Conservation (phyloP, 2,113 vertebrate species). For the Serilophus lunatus region DNA sequence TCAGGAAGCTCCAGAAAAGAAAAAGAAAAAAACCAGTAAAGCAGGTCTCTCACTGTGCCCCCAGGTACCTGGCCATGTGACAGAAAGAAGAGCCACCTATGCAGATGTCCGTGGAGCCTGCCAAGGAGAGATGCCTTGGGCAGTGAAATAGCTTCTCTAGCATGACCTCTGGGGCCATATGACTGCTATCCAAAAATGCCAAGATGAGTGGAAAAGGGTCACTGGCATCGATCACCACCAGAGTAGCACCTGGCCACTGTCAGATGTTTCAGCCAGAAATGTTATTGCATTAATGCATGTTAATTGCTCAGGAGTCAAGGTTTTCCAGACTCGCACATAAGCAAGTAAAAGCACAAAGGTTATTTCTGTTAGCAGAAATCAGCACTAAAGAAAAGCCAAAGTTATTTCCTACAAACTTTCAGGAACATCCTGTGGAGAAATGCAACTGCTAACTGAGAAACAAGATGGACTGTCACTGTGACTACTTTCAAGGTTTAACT, state of each 20-base stretch:
- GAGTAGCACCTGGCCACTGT: background rate
- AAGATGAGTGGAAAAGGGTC: background rate
- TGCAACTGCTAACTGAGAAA: background rate
- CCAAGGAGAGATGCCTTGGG: conserved; percentile 11
- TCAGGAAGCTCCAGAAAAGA: background rate
- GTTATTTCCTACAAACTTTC: background rate
- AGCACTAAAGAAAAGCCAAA: conserved; percentile 12
- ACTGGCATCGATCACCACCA: background rate
- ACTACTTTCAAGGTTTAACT: background rate
- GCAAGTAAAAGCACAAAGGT: background rate
- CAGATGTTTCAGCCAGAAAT: background rate
- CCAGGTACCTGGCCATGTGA: background rate
- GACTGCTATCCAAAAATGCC: background rate
- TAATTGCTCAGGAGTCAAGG: background rate
- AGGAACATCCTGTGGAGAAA: conserved; percentile 22
- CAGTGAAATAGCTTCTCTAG: background rate
- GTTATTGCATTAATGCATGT: background rate
- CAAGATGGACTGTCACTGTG: background rate
- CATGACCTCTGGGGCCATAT: background rate
- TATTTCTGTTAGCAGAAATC: conserved; percentile 7
- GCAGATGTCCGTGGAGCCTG: background rate
- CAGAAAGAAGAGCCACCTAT: background rate
- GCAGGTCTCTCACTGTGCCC: background rate
- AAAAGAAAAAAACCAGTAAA: background rate
- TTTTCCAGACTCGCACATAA: background rate